These are phyloP conservation scores for Bungarus multicinctus DNA, from an alignment of 2,113 vertebrate species.

Conservation along the genomic window DNA sequence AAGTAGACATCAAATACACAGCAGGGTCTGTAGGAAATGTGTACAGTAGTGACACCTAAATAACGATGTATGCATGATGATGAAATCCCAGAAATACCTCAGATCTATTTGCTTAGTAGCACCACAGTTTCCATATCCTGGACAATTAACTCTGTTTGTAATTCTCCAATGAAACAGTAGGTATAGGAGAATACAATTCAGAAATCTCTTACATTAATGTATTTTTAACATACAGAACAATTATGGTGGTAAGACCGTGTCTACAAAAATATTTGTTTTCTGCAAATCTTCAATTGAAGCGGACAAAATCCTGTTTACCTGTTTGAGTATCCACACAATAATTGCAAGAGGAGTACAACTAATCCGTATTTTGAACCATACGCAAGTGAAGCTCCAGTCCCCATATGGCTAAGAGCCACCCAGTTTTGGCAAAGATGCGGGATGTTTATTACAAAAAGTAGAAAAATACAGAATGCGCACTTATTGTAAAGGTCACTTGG, in stretches of 20 bases:
- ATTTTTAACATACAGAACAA: not conserved
- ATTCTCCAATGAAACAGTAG: not conserved
- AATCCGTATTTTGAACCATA: slow-evolving; percentile 10
- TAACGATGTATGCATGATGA: not conserved
- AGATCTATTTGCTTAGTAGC: not conserved
- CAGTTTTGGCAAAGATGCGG: not conserved
- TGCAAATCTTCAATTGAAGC: not conserved
- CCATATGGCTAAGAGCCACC: slow-evolving; percentile 16
- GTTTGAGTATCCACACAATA: not conserved
- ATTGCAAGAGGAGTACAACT: slow-evolving; percentile 8
- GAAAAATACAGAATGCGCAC: slow-evolving; percentile 30
- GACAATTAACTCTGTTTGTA: not conserved
- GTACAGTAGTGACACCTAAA: not conserved
- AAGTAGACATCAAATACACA: not conserved
- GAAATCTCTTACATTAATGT: not conserved
- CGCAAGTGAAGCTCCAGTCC: slow-evolving; percentile 14
- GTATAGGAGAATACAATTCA: not conserved
- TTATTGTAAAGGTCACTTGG: slow-evolving; percentile 35
- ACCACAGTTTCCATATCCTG: not conserved
- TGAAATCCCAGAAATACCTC: not conserved
- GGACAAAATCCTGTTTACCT: not conserved
- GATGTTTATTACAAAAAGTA: slow-evolving; percentile 26
- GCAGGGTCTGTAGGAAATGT: not conserved
- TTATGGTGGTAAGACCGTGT: not conserved
- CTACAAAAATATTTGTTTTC: not conserved